These are phyloP conservation scores for Condylostylus longicornis DNA, from an alignment of 1,140 invertebrate species.

Conservation along the genomic window DNA sequence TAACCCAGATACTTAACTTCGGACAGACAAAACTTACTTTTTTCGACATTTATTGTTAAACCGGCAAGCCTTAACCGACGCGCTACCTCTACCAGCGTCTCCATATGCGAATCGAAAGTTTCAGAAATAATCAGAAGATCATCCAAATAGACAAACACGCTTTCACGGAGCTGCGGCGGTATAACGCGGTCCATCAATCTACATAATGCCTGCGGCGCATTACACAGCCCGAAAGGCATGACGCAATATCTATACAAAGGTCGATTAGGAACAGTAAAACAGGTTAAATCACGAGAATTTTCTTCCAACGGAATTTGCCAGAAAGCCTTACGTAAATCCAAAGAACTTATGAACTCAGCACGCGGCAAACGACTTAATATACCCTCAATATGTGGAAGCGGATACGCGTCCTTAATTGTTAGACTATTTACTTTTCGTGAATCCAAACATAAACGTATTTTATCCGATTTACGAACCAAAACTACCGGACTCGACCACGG, in stretches of 20 bases:
- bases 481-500: conserved; percentile 17
- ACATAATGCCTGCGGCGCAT: background rate
- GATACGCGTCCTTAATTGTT: conserved; percentile 20
- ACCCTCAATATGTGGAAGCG: conserved; percentile 13
- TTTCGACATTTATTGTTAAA: conserved; percentile 14
- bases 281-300: conserved; percentile 28
- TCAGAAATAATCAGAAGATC: conserved; percentile 31
- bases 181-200: background rate
- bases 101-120: conserved; percentile 26
- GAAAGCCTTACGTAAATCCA: conserved; percentile 16
- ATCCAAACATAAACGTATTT: conserved; percentile 17
- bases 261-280: conserved; percentile 24
- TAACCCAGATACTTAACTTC: conserved; percentile 15
- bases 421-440: conserved; percentile 17
- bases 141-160: conserved; percentile 15
- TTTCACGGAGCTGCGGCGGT: background rate
- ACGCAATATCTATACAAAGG: too few relatives aligned
- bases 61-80: conserved; percentile 4
- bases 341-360: conserved; percentile 10
- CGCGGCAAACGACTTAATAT: conserved; percentile 9
- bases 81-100: conserved; percentile 1
- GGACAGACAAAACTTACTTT: conserved; percentile 12
- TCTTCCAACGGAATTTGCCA: conserved; percentile 23
- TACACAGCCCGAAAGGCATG: background rate
- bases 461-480: conserved; percentile 15